These are phyloP conservation scores for Dioctria rufipes DNA, from an alignment of 2,888 invertebrate genomes.

Conservation along the genomic window DNA sequence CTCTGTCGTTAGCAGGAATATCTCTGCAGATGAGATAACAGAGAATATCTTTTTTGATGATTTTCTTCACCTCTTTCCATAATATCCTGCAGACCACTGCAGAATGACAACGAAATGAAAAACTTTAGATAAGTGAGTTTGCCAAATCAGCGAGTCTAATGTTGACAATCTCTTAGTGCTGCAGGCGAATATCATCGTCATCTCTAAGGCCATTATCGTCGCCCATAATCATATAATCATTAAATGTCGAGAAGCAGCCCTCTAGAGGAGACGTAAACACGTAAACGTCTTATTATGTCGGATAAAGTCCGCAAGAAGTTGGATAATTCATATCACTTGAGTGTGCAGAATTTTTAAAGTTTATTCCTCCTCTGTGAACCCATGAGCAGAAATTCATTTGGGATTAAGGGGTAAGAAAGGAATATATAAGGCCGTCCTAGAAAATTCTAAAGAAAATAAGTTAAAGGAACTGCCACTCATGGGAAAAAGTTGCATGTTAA, in stretches of 20 bases:
- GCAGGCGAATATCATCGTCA: slow-evolving; percentile 3
- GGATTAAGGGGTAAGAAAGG: slow-evolving; percentile 14
- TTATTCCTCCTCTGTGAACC: not conserved
- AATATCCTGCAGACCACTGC: not conserved
- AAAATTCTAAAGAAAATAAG: not conserved
- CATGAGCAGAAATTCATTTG: not conserved
- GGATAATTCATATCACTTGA: slow-evolving; percentile 27
- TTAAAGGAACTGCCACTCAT: not conserved
- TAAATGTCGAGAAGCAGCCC: not conserved
- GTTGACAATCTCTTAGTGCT: slow-evolving; percentile 18
- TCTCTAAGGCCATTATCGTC: not conserved
- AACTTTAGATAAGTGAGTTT: slow-evolving; percentile 6
- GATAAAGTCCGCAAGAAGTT: not conserved
- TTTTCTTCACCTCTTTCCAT: not conserved
- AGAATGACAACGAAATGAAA: slow-evolving; percentile 7
- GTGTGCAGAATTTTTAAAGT: slow-evolving; percentile 38
- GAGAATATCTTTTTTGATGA: not conserved
- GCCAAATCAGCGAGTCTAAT: slow-evolving; percentile 31
- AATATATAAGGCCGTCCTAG: not conserved
- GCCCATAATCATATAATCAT: slow-evolving; percentile 33
- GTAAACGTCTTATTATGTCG: slow-evolving; percentile 8
- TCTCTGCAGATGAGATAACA: slow-evolving; percentile 26
- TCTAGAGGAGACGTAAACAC: slow-evolving; percentile 21
- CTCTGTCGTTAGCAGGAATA: slow-evolving; percentile 35
- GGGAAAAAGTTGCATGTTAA: not conserved